Conservation (phyloP, 2,888 invertebrate genomes). For the Alentia gelatinosa region DNA sequence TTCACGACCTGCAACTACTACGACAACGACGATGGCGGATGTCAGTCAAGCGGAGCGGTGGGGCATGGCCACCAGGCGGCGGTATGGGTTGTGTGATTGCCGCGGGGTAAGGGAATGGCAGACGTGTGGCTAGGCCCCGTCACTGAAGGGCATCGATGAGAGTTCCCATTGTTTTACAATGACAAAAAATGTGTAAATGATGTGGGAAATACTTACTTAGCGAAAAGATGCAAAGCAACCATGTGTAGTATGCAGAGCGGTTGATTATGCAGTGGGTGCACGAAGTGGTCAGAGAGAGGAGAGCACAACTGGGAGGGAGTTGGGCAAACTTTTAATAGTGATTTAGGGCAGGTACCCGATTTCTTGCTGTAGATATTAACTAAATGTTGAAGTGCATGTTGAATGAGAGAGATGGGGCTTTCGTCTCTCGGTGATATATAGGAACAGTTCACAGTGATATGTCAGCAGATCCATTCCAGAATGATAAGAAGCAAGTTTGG, state of each 20-base stretch:
- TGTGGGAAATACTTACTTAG: slow-evolving; percentile 17
- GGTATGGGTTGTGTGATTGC: not conserved
- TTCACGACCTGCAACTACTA: slow-evolving; percentile 46
- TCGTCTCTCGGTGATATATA: slow-evolving; percentile 40
- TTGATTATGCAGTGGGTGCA: too few relatives aligned
- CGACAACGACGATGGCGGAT: slow-evolving; percentile 25
- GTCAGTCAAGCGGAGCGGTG: not conserved
- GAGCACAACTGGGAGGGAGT: not conserved
- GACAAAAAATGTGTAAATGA: not conserved
- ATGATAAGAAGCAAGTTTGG: not conserved
- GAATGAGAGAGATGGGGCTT: slow-evolving; percentile 26
- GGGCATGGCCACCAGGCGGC: not conserved
- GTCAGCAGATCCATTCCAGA: slow-evolving; percentile 47
- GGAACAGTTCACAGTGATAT: slow-evolving; percentile 29
- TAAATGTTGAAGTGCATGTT: slow-evolving; percentile 24
- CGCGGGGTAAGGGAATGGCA: too few relatives aligned
- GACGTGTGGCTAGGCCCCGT: too few relatives aligned
- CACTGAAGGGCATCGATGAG: too few relatives aligned
- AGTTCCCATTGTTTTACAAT: not conserved
- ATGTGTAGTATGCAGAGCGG: too few relatives aligned
- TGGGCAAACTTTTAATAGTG: not conserved
- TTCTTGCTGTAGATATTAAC: not conserved
- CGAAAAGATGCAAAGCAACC: slow-evolving; percentile 47
- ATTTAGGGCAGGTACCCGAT: slow-evolving; percentile 36
- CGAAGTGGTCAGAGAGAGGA: not conserved